These are phyloP conservation scores for Escarpia spicata DNA, from an alignment of 2,888 invertebrate genomes.

Conservation along the genomic window DNA sequence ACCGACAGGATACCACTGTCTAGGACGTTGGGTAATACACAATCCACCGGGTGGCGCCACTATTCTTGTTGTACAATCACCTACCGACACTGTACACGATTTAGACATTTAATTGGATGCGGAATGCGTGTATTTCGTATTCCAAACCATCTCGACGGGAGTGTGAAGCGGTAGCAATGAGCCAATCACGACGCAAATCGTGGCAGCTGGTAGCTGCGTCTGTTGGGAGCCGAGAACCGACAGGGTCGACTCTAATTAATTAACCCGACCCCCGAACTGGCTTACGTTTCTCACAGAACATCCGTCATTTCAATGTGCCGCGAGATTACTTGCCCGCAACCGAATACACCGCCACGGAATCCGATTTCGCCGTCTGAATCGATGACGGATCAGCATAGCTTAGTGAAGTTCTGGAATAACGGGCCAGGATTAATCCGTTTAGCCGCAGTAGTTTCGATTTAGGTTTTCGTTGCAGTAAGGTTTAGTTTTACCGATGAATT, in stretches of 20 bases:
- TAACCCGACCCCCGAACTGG: neutral
- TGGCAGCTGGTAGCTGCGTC: neutral
- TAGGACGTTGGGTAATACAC: neutral
- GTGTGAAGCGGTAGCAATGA: neutral
- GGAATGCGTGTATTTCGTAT: neutral
- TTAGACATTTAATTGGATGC: neutral
- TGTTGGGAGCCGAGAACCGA: neutral
- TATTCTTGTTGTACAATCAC: neutral
- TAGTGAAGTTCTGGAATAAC: neutral
- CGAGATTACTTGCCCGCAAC: neutral
- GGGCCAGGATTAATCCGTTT: neutral
- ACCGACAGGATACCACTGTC: neutral
- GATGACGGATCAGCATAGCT: neutral
- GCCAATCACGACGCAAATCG: neutral
- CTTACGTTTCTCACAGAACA: neutral
- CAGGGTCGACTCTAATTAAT: neutral
- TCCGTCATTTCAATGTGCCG: neutral
- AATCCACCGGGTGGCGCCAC: neutral
- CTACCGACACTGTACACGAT: neutral
- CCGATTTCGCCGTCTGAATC: neutral
- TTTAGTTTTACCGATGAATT: no score
- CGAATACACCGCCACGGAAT: neutral
- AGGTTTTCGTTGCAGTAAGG: neutral
- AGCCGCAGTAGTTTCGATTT: neutral
- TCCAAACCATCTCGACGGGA: neutral